Evolutionary conservation across 2,113 vertebrate genomes (phyloP), one percentile per base, ranked within the genome.

Genomic region (Okapia johnstoni): DNA sequence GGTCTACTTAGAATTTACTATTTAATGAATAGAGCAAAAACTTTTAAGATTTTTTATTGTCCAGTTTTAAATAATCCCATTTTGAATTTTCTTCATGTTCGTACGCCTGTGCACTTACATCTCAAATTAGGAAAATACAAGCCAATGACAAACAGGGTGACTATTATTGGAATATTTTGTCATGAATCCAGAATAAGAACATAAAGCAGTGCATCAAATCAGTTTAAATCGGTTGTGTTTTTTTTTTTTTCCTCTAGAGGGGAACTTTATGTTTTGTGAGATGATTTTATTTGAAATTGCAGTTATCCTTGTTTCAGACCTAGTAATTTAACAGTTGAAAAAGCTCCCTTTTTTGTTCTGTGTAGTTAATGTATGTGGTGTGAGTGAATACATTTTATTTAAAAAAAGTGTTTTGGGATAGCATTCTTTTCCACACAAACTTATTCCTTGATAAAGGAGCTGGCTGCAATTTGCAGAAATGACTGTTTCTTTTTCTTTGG

Each of bases 391-490:
- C 66, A 28, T 98, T 97, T 97, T 95, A 95, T 97, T 96, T 97
- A 1, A 7, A 94, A 92, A 95, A 97, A 88, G 30, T 98, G 95
- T 98, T 97, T 98, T 43, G 77, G 97, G 97, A 94, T 97, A 94
- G 90, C 89, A 93, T 98, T 98, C 95, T 98, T 97, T 98, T 97
- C 93, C 92, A 90, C 92, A 97, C 94, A 96, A 98, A 98, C 85
- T 84, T 46, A 10, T 79, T 98, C 94, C 95, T 97, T 95, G 98
- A 98, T 96, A 98, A 97, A 98, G 96, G 84, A 97, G 79, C 97
- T 97, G 89, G 88, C 97, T 92, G 80, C 97, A 97, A 96, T 98
- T 98, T 98, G 90, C 95, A 97, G 60, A 98, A 98, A 97, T 97
- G 92, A 98, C 97, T 97, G 96, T 92, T 97, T 97, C 97, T 97